Evolutionary conservation across 2,797 vertebrate genomes (phyloP).

Genomic region (Salmo trutta): DNA sequence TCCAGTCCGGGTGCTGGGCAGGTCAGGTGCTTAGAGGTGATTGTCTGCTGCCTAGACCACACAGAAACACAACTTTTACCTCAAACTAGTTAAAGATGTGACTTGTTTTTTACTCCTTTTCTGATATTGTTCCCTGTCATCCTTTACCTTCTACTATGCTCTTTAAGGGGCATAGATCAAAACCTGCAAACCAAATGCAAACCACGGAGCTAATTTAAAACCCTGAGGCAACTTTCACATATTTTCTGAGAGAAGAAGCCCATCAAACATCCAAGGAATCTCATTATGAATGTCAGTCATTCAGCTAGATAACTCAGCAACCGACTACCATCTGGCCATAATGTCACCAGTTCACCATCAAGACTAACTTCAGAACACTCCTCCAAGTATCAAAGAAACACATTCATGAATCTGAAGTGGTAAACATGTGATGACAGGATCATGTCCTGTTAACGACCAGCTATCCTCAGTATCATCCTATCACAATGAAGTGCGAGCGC

Average conservation of each 20-base stretch:
- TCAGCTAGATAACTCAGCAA: conserved; percentile 45
- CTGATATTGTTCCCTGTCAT: background rate
- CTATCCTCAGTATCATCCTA: conserved; percentile 9
- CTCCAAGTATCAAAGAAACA: conserved; percentile 18
- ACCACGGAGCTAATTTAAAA: background rate
- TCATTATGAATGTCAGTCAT: conserved; percentile 41
- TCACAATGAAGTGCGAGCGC: background rate
- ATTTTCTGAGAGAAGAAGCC: conserved; percentile 14
- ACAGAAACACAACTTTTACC: background rate
- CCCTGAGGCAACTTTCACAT: conserved; percentile 35
- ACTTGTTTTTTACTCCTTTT: background rate
- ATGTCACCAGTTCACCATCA: conserved; percentile 20
- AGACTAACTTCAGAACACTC: conserved; percentile 19
- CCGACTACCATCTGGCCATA: background rate
- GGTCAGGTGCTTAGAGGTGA: conserved; percentile 20
- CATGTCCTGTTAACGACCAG: conserved; percentile 13
- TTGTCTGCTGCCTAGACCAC: background rate
- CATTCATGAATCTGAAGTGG: background rate
- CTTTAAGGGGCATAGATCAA: background rate
- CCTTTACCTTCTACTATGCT: background rate
- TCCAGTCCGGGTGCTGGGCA: background rate
- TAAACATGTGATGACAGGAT: conserved; percentile 15
- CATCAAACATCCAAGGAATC: conserved; percentile 35
- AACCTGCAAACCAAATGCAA: background rate
- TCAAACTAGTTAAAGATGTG: background rate